Evolutionary conservation across 30 jellyfish, hydroid and myxozoan genomes (phyloP).

Genomic region (Mastigias papua): DNA sequence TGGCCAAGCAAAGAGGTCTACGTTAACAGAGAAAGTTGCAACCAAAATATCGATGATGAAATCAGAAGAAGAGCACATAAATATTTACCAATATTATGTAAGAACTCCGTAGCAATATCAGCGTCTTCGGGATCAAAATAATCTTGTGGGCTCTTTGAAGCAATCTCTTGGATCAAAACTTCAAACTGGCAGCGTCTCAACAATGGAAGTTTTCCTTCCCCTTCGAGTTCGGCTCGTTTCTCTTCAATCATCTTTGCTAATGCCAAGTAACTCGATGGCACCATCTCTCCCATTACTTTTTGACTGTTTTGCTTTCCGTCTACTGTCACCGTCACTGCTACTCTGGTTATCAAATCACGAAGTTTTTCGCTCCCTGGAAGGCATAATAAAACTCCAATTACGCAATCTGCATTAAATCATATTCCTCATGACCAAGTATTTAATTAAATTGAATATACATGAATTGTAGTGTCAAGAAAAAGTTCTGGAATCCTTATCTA

Average conservation of each 20-base stretch:
- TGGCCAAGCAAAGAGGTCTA: too few relatives aligned
- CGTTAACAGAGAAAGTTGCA: too few relatives aligned
- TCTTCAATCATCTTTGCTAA: constrained; percentile 55
- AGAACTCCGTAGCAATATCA: constrained; percentile 81
- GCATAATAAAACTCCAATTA: neutral
- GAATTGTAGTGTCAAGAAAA: too few relatives aligned
- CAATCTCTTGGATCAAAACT: constrained; percentile 57
- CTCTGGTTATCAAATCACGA: constrained; percentile 72
- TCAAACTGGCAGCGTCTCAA: constrained; percentile 73
- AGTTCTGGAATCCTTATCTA: too few relatives aligned
- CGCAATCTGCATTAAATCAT: too few relatives aligned
- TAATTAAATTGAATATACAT: too few relatives aligned
- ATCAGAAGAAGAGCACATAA: too few relatives aligned
- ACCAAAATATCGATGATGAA: too few relatives aligned
- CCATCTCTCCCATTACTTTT: constrained; percentile 86
- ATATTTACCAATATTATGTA: constrained; percentile 92
- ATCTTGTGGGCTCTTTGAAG: constrained; percentile 58
- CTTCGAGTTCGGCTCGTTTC: constrained; percentile 52
- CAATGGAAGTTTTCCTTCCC: constrained; percentile 74
- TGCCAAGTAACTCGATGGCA: constrained; percentile 88
- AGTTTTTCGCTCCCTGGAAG: constrained; percentile 55
- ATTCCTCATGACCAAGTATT: too few relatives aligned
- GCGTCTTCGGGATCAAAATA: constrained; percentile 81
- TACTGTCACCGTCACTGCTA: constrained; percentile 77
- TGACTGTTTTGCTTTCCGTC: constrained; percentile 66